Conservation (phyloP, 92 coral and sea anemone species). For the Palythoa grandiflora region DNA sequence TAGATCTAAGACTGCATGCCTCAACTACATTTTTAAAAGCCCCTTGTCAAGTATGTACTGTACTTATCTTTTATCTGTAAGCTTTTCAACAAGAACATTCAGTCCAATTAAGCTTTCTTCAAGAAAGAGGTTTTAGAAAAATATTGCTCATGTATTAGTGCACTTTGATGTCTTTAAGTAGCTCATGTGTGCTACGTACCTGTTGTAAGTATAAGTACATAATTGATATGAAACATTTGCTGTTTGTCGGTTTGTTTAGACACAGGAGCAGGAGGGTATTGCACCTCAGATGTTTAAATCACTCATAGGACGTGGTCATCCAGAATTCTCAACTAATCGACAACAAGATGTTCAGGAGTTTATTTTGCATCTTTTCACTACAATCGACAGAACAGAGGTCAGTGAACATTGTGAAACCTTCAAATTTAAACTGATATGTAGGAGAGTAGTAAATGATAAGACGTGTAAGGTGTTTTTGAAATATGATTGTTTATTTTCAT, state of each 20-base stretch:
- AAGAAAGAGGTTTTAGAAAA: not conserved
- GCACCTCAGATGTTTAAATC: conserved; percentile 98
- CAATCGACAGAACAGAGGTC: conserved; percentile 93
- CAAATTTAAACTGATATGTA: not conserved
- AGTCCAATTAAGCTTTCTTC: not conserved
- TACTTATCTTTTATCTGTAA: too few species aligned
- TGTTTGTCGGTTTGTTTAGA: too few species aligned
- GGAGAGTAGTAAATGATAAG: not conserved
- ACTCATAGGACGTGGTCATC: conserved; percentile 95
- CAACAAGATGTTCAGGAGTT: conserved; percentile 99
- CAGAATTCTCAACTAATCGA: conserved; percentile 92
- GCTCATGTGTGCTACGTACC: not conserved
- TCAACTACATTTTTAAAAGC: too few species aligned
- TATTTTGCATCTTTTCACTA: conserved; percentile 80
- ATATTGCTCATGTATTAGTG: not conserved
- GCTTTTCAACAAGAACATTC: too few species aligned
- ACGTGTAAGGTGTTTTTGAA: not conserved
- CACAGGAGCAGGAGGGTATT: conserved; percentile 89
- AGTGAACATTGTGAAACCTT: not conserved
- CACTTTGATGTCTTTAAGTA: not conserved
- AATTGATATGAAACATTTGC: too few species aligned
- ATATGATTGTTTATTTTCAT: not conserved
- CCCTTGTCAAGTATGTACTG: too few species aligned
- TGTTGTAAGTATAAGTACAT: not conserved
- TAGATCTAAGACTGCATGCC: too few species aligned